phyloP scores from a whole-genome alignment of 2,797 vertebrate species.

The Anniella stebbinsi region DNA sequence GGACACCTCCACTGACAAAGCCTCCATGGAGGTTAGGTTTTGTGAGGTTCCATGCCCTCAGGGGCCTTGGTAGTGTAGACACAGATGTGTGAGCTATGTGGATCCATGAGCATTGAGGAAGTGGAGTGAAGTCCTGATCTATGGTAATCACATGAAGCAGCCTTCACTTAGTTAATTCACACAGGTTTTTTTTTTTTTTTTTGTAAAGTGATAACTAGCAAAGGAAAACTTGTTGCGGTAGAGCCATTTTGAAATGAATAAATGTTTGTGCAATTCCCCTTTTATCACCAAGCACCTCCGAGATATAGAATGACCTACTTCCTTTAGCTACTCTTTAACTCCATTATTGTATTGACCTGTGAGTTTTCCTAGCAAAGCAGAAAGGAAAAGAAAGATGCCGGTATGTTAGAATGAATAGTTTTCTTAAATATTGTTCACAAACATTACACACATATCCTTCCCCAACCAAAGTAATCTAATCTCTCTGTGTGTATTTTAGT shows the following conservation, averaged over 20 bases:
- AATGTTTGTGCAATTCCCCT: constrained; percentile 20
- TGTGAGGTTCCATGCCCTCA: background rate
- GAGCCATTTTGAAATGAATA: constrained; percentile 18
- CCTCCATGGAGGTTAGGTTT: background rate
- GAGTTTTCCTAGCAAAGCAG: constrained; percentile 20
- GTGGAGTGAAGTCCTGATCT: too few species aligned
- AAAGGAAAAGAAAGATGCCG: background rate
- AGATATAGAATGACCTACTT: constrained; percentile 30
- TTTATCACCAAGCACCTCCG: constrained; percentile 23
- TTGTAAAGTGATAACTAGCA: background rate
- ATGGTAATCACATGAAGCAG: background rate
- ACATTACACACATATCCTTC: background rate
- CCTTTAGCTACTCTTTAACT: background rate
- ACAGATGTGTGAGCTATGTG: background rate
- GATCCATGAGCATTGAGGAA: background rate
- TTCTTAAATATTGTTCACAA: background rate
- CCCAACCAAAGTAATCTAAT: background rate
- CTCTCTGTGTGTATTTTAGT: background rate
- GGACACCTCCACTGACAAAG: background rate
- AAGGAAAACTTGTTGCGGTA: background rate
- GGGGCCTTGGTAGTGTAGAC: too few species aligned
- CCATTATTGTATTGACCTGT: background rate
- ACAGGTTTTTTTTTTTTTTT: background rate
- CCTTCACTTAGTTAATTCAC: background rate
- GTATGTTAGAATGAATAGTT: background rate